Conservation (phyloP, 2,113 vertebrate genomes). For the Paradisaea rubra region DNA sequence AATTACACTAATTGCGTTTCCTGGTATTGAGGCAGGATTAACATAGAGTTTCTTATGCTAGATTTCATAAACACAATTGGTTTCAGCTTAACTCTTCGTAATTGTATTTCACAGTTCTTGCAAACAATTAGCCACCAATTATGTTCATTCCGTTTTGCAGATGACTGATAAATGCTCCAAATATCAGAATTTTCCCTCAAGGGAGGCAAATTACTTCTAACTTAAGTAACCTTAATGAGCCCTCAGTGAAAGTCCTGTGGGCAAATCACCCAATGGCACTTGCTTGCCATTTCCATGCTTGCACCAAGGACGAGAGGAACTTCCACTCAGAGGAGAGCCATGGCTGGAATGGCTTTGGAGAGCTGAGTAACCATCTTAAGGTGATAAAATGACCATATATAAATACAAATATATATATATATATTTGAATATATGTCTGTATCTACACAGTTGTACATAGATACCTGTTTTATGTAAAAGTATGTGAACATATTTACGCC, state of each 20-base stretch:
- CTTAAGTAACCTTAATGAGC: not conserved
- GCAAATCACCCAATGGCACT: not conserved
- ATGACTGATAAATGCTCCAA: conserved; percentile 35
- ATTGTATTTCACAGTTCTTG: conserved; percentile 49
- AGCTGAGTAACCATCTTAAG: not conserved
- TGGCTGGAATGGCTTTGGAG: not conserved
- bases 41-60: conserved; percentile 22
- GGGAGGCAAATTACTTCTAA: conserved; percentile 17
- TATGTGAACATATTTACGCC: fast-evolving
- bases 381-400: not conserved
- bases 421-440: no score
- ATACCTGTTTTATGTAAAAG: no score
- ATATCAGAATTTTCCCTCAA: conserved; percentile 22
- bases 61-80: conserved; percentile 47
- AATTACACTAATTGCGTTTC: conserved; percentile 36
- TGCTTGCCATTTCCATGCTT: not conserved
- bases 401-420: not conserved
- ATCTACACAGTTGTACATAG: no score
- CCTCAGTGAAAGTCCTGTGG: not conserved
- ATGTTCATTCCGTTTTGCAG: conserved; percentile 31
- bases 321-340: not conserved
- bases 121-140: conserved; percentile 63
- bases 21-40: conserved; percentile 32
- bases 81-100: conserved; percentile 35
- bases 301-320: not conserved